Percentiles rank a stretch among this genome's conserved stretches.
Conservation (phyloP, 2,797 vertebrate species). For the Thunnus albacares region DNA sequence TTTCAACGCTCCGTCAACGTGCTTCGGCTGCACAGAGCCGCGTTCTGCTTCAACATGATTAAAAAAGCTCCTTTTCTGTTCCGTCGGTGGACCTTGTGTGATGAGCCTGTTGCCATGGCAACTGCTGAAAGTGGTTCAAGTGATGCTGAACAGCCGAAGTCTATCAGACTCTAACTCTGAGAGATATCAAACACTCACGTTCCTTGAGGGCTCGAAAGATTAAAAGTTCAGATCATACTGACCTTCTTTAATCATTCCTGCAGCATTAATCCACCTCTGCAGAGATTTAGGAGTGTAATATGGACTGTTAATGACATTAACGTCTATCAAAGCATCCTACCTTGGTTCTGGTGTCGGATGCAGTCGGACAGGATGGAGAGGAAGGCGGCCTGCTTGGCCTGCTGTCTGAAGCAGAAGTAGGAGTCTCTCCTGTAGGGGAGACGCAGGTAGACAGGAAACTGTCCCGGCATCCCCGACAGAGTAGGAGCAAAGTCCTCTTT, state of each 20-base stretch:
- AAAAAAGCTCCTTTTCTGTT: neutral
- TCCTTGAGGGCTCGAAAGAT: neutral
- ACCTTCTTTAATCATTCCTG: too few relatives aligned
- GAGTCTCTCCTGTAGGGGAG: slow-evolving; percentile 90
- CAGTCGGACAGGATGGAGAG: slow-evolving; percentile 88
- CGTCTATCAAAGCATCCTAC: slow-evolving; percentile 64
- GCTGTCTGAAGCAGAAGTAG: slow-evolving; percentile 90
- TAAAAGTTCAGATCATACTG: neutral
- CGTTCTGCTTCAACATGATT: slow-evolving; percentile 2
- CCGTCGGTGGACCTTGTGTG: slow-evolving; percentile 5
- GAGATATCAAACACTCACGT: too few relatives aligned
- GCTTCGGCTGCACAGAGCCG: neutral
- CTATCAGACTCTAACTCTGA: neutral
- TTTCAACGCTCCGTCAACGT: neutral
- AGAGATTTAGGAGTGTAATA: too few relatives aligned
- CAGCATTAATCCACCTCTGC: too few relatives aligned
- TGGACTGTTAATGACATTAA: too few relatives aligned
- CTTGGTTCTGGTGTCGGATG: slow-evolving; percentile 91
- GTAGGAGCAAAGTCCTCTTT: slow-evolving; percentile 87
- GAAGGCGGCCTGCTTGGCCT: slow-evolving; percentile 83
- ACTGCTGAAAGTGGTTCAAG: slow-evolving; percentile 7
- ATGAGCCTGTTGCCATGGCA: slow-evolving; percentile 54
- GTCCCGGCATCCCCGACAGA: slow-evolving; percentile 84
- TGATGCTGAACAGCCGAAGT: neutral
- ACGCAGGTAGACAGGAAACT: slow-evolving; percentile 92